These are phyloP conservation scores for Amblyteles armatorius DNA, from an alignment of 2,888 invertebrate species.

Conservation along the genomic window DNA sequence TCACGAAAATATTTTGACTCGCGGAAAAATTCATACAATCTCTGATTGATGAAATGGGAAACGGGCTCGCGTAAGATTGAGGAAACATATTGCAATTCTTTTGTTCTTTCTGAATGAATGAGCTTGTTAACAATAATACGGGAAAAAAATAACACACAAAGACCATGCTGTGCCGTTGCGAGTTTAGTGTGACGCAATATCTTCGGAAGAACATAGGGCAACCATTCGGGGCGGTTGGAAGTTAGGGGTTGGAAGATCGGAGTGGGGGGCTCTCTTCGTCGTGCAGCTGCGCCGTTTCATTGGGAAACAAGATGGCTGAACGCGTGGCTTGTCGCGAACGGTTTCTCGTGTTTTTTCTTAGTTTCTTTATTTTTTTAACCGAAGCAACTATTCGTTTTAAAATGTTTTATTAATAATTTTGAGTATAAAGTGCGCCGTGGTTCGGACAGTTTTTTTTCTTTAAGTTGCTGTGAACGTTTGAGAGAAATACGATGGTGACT, in stretches of 20 bases:
- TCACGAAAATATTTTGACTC: conserved; percentile 80
- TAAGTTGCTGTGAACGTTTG: neutral
- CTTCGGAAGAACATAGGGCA: conserved; percentile 55
- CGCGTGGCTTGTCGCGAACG: conserved; percentile 72
- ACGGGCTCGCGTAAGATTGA: neutral
- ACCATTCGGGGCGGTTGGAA: conserved; percentile 75
- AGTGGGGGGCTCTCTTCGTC: conserved; percentile 69
- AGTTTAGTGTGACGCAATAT: conserved; percentile 29
- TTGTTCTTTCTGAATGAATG: neutral
- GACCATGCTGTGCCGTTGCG: conserved; percentile 33
- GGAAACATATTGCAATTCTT: neutral
- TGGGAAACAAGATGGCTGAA: conserved; percentile 81
- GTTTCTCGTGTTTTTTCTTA: conserved; percentile 65
- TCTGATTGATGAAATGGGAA: conserved; percentile 37
- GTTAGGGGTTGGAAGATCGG: conserved; percentile 71
- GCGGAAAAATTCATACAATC: conserved; percentile 68
- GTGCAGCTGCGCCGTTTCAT: conserved; percentile 80
- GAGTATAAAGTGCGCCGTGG: conserved; percentile 35
- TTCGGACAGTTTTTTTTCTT: conserved; percentile 34
- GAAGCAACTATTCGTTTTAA: conserved; percentile 19
- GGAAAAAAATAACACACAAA: conserved; percentile 13
- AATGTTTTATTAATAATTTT: conserved; percentile 17
- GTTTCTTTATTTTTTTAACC: conserved; percentile 35
- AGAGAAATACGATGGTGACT: conserved; percentile 7
- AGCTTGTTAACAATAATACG: neutral